Base-by-base conservation (phyloP, 2,113 vertebrate species). In the Caranx ignobilis region DNA sequence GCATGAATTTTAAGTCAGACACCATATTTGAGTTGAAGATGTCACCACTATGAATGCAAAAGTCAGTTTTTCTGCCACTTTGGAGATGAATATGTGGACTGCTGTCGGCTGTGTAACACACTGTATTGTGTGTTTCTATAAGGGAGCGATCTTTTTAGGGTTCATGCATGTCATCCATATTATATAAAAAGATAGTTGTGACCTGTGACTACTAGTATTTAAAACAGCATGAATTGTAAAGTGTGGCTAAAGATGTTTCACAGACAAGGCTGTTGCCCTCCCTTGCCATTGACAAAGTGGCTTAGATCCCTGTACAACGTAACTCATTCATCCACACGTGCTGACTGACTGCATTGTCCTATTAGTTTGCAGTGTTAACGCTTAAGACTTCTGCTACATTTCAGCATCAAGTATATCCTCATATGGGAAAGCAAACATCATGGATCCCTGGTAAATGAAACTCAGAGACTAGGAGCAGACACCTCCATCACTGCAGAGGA, bases 131-230 rank as follows among this genome's bases (percentile, higher is more conserved):
- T 8, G 3, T 41, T 61, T 75, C 31, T 56, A 34, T 39, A 21
- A 52, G 6, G 37, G 3, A 3, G 13, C 47, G 61, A 72, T 60
- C 60, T 71, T 18, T 65, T 26, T 50, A 43, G 35, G 9, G 0
- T 69, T 43, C 35, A 13, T 77, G 26, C 26, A 37, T 26, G 26
- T 26, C 26, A 26, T 69, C 21, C 56, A 61, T 47, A 19, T 52
- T 45, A 62, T 67, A 21, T 59, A 41, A 19, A 68, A 62, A 34
- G 61, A 26, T 45, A 71, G 21, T 37, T 68, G 11, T 31, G 50
- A 77, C 73, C 66, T 60, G 13, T 77, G 59, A 75, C 66, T 61
- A 3, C 66, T 61, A 3, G 11, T 41, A 7, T 70, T 76, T 75
- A 55, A 75, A 71, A 21, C 57, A 52, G 32, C 13, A n/a, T 50